Evolutionary conservation across 1,140 invertebrate genomes (phyloP).

Genomic region (Drosophila ogumai): DNA sequence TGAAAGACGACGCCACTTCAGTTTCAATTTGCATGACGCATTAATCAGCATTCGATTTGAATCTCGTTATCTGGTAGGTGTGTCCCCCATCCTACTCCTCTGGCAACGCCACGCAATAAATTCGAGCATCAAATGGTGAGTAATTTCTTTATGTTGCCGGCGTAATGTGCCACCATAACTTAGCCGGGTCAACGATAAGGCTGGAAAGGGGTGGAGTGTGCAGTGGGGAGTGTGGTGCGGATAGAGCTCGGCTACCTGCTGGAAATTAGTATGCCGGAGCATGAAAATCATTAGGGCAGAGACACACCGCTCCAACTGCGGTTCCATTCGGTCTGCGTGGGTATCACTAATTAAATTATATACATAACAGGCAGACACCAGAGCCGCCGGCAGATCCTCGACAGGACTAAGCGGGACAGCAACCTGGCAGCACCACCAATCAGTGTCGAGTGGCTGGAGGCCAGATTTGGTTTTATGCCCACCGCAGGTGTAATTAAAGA

Average conservation of each 20-base stretch:
- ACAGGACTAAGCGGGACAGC: conserved; percentile 17
- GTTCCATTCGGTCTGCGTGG: conserved; percentile 37
- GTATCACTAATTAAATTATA: conserved; percentile 79
- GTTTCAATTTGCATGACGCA: conserved; percentile 74
- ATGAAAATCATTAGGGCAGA: conserved; percentile 73
- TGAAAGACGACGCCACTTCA: conserved; percentile 48
- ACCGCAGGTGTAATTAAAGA: conserved; percentile 75
- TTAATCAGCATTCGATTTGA: conserved; percentile 78
- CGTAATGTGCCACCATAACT: conserved; percentile 73
- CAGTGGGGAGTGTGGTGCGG: neutral
- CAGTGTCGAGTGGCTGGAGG: conserved; percentile 8
- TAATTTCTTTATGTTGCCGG: conserved; percentile 62
- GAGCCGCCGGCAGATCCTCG: conserved; percentile 14
- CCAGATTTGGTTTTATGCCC: conserved; percentile 37
- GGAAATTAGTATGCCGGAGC: conserved; percentile 73
- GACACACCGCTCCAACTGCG: conserved; percentile 30
- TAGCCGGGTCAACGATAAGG: conserved; percentile 34
- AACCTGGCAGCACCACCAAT: neutral
- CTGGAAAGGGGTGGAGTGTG: neutral
- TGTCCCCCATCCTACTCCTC: conserved; percentile 1
- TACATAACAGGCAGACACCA: conserved; percentile 45
- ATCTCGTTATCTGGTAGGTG: conserved; percentile 65
- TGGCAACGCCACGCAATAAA: conserved; percentile 62
- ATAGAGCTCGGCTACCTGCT: conserved; percentile 40
- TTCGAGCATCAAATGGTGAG: conserved; percentile 76